Conservation (phyloP, 1,140 invertebrate genomes). For the Drosophila hydei region DNA sequence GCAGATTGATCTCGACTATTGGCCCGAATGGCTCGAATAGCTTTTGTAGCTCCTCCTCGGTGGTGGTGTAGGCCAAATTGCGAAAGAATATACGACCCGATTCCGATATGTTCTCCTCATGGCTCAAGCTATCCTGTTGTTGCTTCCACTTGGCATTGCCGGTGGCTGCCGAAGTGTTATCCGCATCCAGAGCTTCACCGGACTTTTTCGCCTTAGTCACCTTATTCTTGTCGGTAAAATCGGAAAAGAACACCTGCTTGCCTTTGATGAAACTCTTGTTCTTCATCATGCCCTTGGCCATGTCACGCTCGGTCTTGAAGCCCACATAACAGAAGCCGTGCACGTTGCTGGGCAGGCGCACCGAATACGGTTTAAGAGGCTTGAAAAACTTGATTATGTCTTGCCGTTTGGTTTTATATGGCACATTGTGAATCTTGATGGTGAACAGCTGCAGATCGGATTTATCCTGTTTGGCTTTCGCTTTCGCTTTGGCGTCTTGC, state of each 20-base stretch:
- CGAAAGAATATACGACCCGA: slow-evolving; percentile 97
- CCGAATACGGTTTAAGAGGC: slow-evolving; percentile 90
- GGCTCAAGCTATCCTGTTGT: slow-evolving; percentile 88
- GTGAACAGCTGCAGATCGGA: slow-evolving; percentile 85
- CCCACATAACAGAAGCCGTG: slow-evolving; percentile 96
- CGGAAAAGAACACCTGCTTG: slow-evolving; percentile 87
- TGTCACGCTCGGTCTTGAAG: slow-evolving; percentile 92
- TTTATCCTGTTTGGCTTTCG: slow-evolving; percentile 44
- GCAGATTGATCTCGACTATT: slow-evolving; percentile 94
- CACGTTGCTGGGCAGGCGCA: slow-evolving; percentile 90
- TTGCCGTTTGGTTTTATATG: slow-evolving; percentile 77
- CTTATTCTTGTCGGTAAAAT: slow-evolving; percentile 86
- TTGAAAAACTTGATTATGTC: slow-evolving; percentile 89
- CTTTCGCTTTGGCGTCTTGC: slow-evolving; percentile 35
- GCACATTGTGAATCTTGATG: slow-evolving; percentile 83
- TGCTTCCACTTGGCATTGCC: slow-evolving; percentile 87
- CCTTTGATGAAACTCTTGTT: slow-evolving; percentile 94
- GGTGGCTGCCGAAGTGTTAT: slow-evolving; percentile 14
- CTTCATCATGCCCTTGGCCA: slow-evolving; percentile 92
- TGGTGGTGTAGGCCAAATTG: slow-evolving; percentile 95
- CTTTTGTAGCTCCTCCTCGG: slow-evolving; percentile 93
- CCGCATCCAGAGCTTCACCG: slow-evolving; percentile 48
- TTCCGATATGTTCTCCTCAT: slow-evolving; percentile 93
- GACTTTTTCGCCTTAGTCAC: slow-evolving; percentile 78
- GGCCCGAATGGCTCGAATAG: slow-evolving; percentile 95